A percentile compares a stretch with the other conserved stretches of the same genome.
Evolutionary conservation across 2,888 invertebrate genomes (phyloP).

Genomic region (Athrips mouffetella): DNA sequence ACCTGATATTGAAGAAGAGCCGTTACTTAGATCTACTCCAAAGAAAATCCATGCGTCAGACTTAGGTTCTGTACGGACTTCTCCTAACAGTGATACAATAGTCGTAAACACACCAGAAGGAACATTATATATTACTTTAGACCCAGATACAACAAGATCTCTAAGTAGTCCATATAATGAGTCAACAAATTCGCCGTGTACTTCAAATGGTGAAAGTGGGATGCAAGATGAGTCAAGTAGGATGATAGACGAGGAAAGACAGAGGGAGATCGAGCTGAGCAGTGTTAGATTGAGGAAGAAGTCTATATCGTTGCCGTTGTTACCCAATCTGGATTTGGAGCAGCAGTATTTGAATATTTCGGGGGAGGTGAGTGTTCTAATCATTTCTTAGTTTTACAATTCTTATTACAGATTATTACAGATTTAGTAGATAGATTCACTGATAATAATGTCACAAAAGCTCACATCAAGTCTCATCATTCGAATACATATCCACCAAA

Average conservation of each 20-base stretch:
- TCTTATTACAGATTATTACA: too few species aligned
- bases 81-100: conserved; percentile 66
- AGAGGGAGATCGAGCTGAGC: conserved; percentile 42
- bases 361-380: conserved; percentile 30
- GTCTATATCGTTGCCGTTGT: conserved; percentile 85
- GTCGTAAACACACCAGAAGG: conserved; percentile 71
- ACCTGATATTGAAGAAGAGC: conserved; percentile 33
- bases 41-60: conserved; percentile 53
- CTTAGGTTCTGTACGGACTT: conserved; percentile 54
- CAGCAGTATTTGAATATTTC: conserved; percentile 59
- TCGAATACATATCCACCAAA: too few species aligned
- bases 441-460: too few species aligned
- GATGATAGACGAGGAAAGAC: conserved; percentile 49
- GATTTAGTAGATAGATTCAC: too few species aligned
- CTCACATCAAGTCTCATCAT: too few species aligned
- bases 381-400: too few species aligned
- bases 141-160: conserved; percentile 51
- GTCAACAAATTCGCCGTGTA: conserved; percentile 38
- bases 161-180: conserved; percentile 43
- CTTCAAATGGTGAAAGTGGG: conserved; percentile 46
- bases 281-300: conserved; percentile 77
- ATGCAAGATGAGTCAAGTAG: conserved; percentile 52
- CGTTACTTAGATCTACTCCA: conserved; percentile 18
- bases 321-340: conserved; percentile 81
- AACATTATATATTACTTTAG: conserved; percentile 65